Evolutionary conservation across 2,797 vertebrate genomes (phyloP).

Genomic region (Pseudocheirus occidentalis): DNA sequence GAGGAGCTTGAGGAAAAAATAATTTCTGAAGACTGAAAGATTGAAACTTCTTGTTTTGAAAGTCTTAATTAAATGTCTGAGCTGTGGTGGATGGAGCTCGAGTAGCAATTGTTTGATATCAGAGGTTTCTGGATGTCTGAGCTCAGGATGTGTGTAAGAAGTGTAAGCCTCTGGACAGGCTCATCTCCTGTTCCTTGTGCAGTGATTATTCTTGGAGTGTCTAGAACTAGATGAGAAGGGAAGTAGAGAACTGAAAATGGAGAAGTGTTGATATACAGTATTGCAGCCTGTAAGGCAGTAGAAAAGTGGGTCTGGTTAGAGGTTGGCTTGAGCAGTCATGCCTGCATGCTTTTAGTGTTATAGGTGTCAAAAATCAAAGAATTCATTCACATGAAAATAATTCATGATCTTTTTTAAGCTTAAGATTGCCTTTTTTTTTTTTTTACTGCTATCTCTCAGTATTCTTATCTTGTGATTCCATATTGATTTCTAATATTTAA

Average conservation of each 20-base stretch:
- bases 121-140: neutral
- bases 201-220: neutral
- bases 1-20: slow-evolving; percentile 16
- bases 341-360: neutral
- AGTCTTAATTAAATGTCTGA: slow-evolving; percentile 59
- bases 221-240: neutral
- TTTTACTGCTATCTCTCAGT: neutral
- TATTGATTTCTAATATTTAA: neutral
- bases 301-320: neutral
- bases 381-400: neutral
- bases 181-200: neutral
- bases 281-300: neutral
- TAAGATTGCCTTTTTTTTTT: neutral
- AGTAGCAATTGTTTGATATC: neutral
- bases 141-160: neutral
- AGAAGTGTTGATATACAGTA: neutral
- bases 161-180: neutral
- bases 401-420: neutral
- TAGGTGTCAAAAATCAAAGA: neutral
- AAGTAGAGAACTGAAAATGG: neutral
- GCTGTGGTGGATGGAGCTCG: neutral
- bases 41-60: slow-evolving; percentile 23
- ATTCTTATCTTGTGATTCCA: neutral
- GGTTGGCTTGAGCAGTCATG: neutral
- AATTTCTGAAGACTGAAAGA: neutral